Base-by-base conservation (phyloP, 2,797 vertebrate species). In the Cyprinella venusta region DNA sequence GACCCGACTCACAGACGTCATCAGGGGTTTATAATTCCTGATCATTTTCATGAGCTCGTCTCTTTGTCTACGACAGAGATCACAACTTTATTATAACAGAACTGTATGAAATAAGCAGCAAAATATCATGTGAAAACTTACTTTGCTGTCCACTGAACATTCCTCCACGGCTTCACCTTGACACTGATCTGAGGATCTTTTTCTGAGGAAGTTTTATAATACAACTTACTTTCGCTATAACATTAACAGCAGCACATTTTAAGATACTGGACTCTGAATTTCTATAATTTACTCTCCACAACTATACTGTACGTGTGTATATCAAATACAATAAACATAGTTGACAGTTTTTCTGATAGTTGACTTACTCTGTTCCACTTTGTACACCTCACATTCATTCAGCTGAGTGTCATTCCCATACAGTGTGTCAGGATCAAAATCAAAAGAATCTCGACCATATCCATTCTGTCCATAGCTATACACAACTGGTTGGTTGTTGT, bases 351-450 rank as follows among this genome's bases (percentile, higher is more conserved):
- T 30, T 56, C 21, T 13, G 12, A 21, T 33, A 1, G 6, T 7
- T 36, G 0, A 75, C 72, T 75, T 26, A 93, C 93, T 86, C 19
- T 84, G 50, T 21, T 89, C 86, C 18, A 93, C 88, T 77, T 87
- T 65, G 81, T 91, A 94, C 52, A 90, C 91, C 82, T 94, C 92
- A 86, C 91, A 90, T 75, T 93, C 92, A 2, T 18, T 89, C 74
- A 91, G 88, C 0, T 33, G 0, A 16, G 86, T 77, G n/a, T 80
- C 18, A 0, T 45, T 76, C 1, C 87, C 91, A 6, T 90, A 86
- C 85, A 93, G 85, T 33, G 89, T 64, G 70, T 12, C 65, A 67
- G 86, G 48, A 56, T 54, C 6, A 48, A 79, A 91, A 8, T 1
- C 81, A 82, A 91, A 93, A 7, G 84, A 12, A 61, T 21, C 13